Base-by-base conservation (phyloP, 2,797 vertebrate species). In the Loris lydekkerianus region DNA sequence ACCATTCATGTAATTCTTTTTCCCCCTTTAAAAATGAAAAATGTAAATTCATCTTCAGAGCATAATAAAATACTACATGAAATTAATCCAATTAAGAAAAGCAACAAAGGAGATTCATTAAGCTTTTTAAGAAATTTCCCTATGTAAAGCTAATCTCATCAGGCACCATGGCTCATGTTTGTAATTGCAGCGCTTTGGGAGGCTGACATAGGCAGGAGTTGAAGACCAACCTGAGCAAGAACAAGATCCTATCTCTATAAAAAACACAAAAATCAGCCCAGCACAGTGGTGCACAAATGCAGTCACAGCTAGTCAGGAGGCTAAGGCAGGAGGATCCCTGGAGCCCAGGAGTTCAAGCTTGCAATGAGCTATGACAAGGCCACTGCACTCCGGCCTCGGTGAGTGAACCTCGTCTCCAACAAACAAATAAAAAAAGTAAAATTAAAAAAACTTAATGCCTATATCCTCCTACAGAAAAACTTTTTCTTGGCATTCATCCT, bases 51-150 rank as follows among this genome's bases (percentile, higher is more conserved):
- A 87, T 69, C 46, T 67, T 94, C 92, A 94, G 13, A 75, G 40
- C 40, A 75, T 46, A 96, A 94, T 76, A 58, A 72, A 88, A 94
- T 46, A 86, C 29, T 46, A 86, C 15, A 70, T 80, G 46, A 96
- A 96, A 96, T 80, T 72, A 84, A 92, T 56, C 3, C 77, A 92
- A 92, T 80, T 92, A 93, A 75, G 63, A 91, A 91, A 89, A 69
- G 40, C 77, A 95, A 95, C 67, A 88, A 89, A 95, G 56, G 58
- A 9, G 8, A 86, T 60, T 63, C 8, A 6, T 89, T 93, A 92
- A 83, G n/a, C 70, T 81, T 91, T 63, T 87, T 77, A 96, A 81
- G 72, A 72, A 75, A 91, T 49, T 76, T 93, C 89, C 53, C 76
- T 87, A 85, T 34, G 83, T 73, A 89, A 95, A 91, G 17, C 63